Evolutionary conservation across 2,888 invertebrate genomes (phyloP).

Genomic region (Dorcus hopei): DNA sequence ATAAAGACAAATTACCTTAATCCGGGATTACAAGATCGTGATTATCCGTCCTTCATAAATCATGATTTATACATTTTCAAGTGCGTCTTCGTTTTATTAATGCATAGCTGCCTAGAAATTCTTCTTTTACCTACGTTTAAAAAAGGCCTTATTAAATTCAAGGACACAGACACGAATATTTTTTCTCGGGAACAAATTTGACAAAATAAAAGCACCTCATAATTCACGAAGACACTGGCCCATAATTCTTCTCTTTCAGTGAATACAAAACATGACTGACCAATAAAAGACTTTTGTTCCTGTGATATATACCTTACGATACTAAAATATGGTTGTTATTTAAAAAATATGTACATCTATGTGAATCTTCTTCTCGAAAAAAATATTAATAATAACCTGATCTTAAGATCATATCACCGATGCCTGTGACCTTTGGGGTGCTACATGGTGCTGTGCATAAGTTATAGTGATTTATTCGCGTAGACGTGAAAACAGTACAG

Average conservation of each 20-base stretch:
- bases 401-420: constrained; percentile 24
- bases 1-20: constrained; percentile 36
- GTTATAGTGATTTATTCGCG: constrained; percentile 16
- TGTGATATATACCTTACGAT: constrained; percentile 20
- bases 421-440: constrained; percentile 11
- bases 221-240: constrained; percentile 21
- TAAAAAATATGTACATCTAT: constrained; percentile 16
- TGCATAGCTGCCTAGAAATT: background rate
- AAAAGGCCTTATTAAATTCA: constrained; percentile 12
- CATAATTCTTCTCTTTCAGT: constrained; percentile 17
- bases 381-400: constrained; percentile 11
- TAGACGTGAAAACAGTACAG: constrained; percentile 17
- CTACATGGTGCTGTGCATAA: constrained; percentile 15
- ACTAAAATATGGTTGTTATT: constrained; percentile 20
- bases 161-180: constrained; percentile 12
- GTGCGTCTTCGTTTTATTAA: background rate
- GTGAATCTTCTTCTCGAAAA: constrained; percentile 12
- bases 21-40: constrained; percentile 34
- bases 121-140: constrained; percentile 10
- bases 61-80: constrained; percentile 28
- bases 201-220: constrained; percentile 26
- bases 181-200: constrained; percentile 20
- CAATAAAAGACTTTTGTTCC: constrained; percentile 27
- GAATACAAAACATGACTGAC: constrained; percentile 29
- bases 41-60: constrained; percentile 33